A percentile compares a stretch with the other conserved stretches of the same genome.
phyloP scores from a whole-genome alignment of 2,888 invertebrate genomes.

The Papilio demoleus region DNA sequence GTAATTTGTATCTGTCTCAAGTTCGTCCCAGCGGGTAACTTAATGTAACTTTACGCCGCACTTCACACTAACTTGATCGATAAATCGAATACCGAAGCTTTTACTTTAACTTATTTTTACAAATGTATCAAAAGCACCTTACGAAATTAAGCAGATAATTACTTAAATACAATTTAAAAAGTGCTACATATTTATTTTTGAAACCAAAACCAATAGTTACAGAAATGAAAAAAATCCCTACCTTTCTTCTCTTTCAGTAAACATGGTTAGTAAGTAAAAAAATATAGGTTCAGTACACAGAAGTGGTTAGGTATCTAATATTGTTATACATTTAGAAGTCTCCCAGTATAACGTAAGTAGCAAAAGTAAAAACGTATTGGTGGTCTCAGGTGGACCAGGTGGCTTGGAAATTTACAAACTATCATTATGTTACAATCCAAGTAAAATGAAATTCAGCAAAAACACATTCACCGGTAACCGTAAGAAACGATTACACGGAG shows the following conservation, averaged over 20 bases:
- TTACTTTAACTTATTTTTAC: neutral
- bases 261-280: neutral
- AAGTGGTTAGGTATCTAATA: neutral
- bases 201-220: no score
- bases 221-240: no score
- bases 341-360: neutral
- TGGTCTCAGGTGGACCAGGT: neutral
- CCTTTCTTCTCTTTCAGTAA: no score
- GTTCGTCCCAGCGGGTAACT: constrained; percentile 41
- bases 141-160: no score
- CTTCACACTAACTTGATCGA: constrained; percentile 24
- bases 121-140: no score
- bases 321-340: neutral
- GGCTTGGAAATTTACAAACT: neutral
- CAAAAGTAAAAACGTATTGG: neutral
- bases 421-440: constrained; percentile 3
- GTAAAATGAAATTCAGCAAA: constrained; percentile 10
- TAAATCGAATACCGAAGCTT: constrained; percentile 20
- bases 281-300: neutral
- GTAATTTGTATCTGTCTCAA: constrained; percentile 47
- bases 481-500: constrained; percentile 59
- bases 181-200: no score
- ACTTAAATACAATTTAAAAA: no score
- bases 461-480: constrained; percentile 37
- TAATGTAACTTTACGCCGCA: constrained; percentile 26